Percentiles rank a stretch among this genome's conserved stretches.
Conservation (phyloP, 1,140 invertebrate species). For the Neomicropteryx cornuta region DNA sequence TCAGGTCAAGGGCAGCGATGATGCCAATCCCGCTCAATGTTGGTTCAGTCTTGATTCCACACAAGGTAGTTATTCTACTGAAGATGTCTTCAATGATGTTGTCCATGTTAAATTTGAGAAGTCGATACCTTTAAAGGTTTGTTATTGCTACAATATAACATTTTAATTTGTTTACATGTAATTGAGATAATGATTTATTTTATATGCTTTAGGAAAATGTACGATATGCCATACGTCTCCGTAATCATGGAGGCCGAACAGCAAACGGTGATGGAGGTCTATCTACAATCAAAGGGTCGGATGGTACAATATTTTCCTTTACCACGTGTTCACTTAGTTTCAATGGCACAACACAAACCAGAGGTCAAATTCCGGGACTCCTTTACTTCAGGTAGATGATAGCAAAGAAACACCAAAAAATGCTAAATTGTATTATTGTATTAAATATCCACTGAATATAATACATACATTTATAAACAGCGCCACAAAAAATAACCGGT, state of each 20-base stretch:
- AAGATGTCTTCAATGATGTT: constrained; percentile 52
- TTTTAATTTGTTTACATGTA: constrained; percentile 6
- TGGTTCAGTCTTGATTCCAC: constrained; percentile 28
- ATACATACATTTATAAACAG: too few relatives aligned
- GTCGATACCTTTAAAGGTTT: constrained; percentile 74
- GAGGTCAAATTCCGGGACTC: constrained; percentile 91
- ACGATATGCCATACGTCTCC: constrained; percentile 80
- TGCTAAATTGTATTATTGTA: too few relatives aligned
- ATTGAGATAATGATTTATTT: too few relatives aligned
- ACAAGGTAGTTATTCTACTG: constrained; percentile 20
- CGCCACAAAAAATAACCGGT: too few relatives aligned
- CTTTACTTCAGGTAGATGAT: constrained; percentile 62
- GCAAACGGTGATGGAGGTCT: constrained; percentile 88
- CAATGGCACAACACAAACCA: constrained; percentile 85
- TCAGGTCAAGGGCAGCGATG: constrained; percentile 18
- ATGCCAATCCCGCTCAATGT: constrained; percentile 24
- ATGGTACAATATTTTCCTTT: constrained; percentile 88
- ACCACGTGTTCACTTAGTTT: constrained; percentile 85
- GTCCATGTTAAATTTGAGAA: constrained; percentile 86
- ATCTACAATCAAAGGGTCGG: constrained; percentile 76
- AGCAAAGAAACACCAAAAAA: too few relatives aligned
- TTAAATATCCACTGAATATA: too few relatives aligned
- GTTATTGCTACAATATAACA: constrained; percentile 3
- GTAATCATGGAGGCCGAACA: constrained; percentile 86
- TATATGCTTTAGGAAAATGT: constrained; percentile 56